Evolutionary conservation across 2,888 invertebrate species (phyloP).

Genomic region (Mimumesa dahlbomi): DNA sequence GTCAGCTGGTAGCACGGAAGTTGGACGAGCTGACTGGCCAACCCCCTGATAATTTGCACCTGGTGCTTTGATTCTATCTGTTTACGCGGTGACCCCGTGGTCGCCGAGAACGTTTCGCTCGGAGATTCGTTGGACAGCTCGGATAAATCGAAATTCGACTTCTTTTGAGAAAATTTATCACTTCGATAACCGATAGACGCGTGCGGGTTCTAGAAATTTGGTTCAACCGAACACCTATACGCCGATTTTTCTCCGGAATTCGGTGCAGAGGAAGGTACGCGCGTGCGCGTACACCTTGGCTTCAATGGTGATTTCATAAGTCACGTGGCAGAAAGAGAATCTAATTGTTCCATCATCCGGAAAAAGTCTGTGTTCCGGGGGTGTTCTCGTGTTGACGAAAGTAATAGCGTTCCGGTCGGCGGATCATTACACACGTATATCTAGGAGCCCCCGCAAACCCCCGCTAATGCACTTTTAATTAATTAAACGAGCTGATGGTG

Average conservation of each 20-base stretch:
- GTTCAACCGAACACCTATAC: too few relatives aligned
- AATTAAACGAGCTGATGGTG: constrained; percentile 79
- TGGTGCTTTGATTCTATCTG: constrained; percentile 77
- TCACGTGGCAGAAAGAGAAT: too few relatives aligned
- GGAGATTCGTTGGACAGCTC: neutral
- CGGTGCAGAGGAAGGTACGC: too few relatives aligned
- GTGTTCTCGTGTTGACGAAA: constrained; percentile 68
- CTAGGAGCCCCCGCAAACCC: constrained; percentile 57
- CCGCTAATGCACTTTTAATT: constrained; percentile 80
- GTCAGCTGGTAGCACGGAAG: constrained; percentile 65
- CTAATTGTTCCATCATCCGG: constrained; percentile 19
- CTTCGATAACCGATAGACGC: too few relatives aligned
- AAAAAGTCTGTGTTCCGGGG: constrained; percentile 43
- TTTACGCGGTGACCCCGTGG: constrained; percentile 52
- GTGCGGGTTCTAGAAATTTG: too few relatives aligned
- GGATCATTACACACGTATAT: constrained; percentile 66
- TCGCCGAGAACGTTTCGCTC: too few relatives aligned
- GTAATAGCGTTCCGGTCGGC: constrained; percentile 73
- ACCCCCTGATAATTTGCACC: constrained; percentile 76
- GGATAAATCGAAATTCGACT: neutral
- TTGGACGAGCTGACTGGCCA: constrained; percentile 61
- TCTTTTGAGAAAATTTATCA: neutral
- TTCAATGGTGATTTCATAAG: too few relatives aligned
- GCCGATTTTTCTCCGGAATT: too few relatives aligned
- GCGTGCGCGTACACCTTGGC: too few relatives aligned